A percentile compares a stretch with the other conserved stretches of the same genome.
Conservation (phyloP, 2,113 vertebrate genomes). For the Phodopus roborovskii region DNA sequence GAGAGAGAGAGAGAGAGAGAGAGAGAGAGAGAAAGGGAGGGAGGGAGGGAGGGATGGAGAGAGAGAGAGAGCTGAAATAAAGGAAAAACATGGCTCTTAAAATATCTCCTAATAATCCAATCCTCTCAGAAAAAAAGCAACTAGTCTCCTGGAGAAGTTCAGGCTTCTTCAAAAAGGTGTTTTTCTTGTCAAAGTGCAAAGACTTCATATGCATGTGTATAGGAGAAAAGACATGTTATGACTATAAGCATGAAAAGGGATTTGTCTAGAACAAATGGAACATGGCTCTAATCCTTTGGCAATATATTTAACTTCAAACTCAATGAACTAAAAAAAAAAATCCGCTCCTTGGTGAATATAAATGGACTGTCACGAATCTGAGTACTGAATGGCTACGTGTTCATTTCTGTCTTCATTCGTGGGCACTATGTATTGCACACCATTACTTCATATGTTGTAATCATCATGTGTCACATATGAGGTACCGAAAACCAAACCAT, state of each 20-base stretch:
- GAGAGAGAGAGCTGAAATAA: neutral
- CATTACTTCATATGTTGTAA: conserved; percentile 86
- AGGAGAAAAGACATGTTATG: neutral
- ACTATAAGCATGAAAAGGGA: conserved; percentile 40
- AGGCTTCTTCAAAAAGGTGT: neutral
- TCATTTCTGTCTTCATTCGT: conserved; percentile 81
- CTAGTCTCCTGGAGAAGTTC: neutral
- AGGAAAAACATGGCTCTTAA: neutral
- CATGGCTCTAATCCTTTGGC: conserved; percentile 59
- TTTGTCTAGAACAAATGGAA: conserved; percentile 44
- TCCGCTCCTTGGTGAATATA: conserved; percentile 69
- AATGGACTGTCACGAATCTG: conserved; percentile 69
- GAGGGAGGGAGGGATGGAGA: neutral
- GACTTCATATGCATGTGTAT: neutral
- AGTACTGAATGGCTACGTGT: conserved; percentile 75
- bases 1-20: too few species aligned
- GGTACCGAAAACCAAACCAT: conserved; percentile 80
- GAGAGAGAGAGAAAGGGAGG: neutral
- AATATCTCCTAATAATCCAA: neutral
- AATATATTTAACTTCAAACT: conserved; percentile 50
- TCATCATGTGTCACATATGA: conserved; percentile 78
- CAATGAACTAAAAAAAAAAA: conserved; percentile 49
- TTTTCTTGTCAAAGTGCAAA: conserved; percentile 27
- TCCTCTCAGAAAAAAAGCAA: conserved; percentile 34
- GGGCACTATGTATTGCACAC: conserved; percentile 73